Base-by-base conservation (phyloP, 2,888 invertebrate species). In the Eilema depressum region DNA sequence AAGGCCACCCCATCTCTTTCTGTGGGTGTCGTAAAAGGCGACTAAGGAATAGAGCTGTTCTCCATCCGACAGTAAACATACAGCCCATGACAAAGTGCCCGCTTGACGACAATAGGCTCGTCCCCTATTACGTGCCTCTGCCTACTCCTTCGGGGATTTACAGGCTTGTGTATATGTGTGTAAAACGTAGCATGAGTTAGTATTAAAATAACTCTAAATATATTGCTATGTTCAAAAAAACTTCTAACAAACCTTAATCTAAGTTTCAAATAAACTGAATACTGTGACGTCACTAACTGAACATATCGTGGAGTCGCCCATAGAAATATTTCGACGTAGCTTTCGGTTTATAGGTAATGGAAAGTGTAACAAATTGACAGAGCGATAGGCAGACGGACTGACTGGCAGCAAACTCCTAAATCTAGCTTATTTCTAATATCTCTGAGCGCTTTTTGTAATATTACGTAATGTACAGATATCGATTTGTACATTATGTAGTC, bases 321-420 rank as follows among this genome's bases (percentile, higher is more conserved):
- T 4, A 8, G n/a, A 53, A n/a, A 53, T 53, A n/a, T 53, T 53
- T 53, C n/a, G 53, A 53, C 7, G 47, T 20, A 20, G 47, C 41
- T 41, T 47, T 47, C 20, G 20, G 20, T 47, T 4, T 41, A 11
- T 41, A 3, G 3, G 10, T 37, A 20, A 20, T 20, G 47, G 41
- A 17, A 20, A 20, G 47, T 20, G 20, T 47, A n/a, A 26, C 63
- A 63, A 41, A 41, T 63, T 63, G 63, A 41, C 63, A 63, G 63
- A 20, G 2, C n/a, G 63, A 63, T 41, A 3, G 41, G 20, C 62
- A 63, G 25, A 2, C 10, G 10, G 11, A 41, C 25, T 41, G 41
- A 53, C 53, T n/a, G 53, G 37, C 37, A 20, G 4, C 30, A 20
- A 63, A 26, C 25, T 26, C 25, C 25, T 26, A 25, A 20, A 63